Base-by-base conservation (phyloP, 2,797 vertebrate species). In the Lepilemur ruficaudatus region DNA sequence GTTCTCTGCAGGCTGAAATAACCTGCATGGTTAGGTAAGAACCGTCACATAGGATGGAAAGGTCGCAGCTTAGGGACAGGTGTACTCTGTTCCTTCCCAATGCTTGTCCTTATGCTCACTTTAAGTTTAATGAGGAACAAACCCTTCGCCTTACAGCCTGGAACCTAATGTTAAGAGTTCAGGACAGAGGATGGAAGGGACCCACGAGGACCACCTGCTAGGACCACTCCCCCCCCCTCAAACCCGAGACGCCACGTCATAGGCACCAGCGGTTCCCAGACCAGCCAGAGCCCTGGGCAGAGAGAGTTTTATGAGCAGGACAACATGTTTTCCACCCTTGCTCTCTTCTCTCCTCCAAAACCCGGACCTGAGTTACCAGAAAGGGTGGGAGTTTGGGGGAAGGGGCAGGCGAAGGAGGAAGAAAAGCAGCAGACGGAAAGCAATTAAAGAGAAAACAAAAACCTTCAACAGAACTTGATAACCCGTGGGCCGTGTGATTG, bases 401-500 rank as follows among this genome's bases (percentile, higher is more conserved):
- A 81, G 46, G 30, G 9, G 41, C 3, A 22, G n/a, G 30, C 1
- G 9, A 30, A 65, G 41, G 43, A 89, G 79, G 65, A 73, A 91
- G 76, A 13, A 63, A 57, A 75, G 86, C 28, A 55, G 38, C 70
- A 89, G 72, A 59, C 0, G 5, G 67, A 65, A 81, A 92, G 79
- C 70, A 78, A 48, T 17, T 4, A n/a, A 22, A 84, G 65, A 57
- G 59, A n/a, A 59, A 75, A 43, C 43, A 65, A 59, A 75, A 89
- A 91, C 92, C 85, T 73, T 46, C 17, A n/a, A 85, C 63, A 12
- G 0, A 91, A 35, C 57, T 0, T 1, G 94, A 70, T 30, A 15
- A 95, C 94, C 94, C 1, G 43, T 63, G 82, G 55, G 7, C 57
- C 0, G n/a, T 80, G 95, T 81, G 98, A 96, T 95, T 59, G 25